Evolutionary conservation across 2,113 vertebrate species (phyloP), one percentile per base, ranked within the genome.

Genomic region (Illadopsis cleaveri): DNA sequence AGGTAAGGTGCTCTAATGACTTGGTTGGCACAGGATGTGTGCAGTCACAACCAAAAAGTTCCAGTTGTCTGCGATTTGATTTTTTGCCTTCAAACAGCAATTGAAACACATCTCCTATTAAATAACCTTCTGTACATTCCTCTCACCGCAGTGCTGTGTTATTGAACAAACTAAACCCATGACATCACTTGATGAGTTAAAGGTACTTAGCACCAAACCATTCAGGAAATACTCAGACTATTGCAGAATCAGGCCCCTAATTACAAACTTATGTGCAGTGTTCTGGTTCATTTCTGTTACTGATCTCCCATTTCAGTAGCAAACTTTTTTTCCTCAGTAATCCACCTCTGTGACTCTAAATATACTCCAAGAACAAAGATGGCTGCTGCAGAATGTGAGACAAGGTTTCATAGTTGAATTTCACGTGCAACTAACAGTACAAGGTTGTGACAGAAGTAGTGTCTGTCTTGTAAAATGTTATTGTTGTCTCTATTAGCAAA

Each of bases 221-320:
- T 86, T 61, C 82, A 92, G 95, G 92, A 97, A 94, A 96, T 95
- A 69, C 76, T 78, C 38, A 45, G 58, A 40, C 68, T 80, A 58
- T 92, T 95, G 82, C 71, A 83, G 79, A 94, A 95, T 92, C 60
- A 86, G 76, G 33, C 68, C 54, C 25, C 42, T 96, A 96, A 94
- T 96, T 94, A 54, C 47, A 93, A 92, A 86, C 68, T 42, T 90
- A 83, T 73, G 76, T 86, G 76, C 47, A 58, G 56, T 62, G 37
- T 81, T 93, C 82, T 90, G 62, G n/a, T 92, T 93, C 48, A 82
- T 85, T 96, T 90, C 68, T 94, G 62, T 61, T 93, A 66, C 68
- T 54, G 42, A 86, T 73, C 54, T 96, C 38, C 38, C 47, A 35
- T 83, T 90, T 86, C 54, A 71, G 50, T 88, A 42, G 79, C 57